Evolutionary conservation across 2,797 vertebrate species (phyloP).

Genomic region (Sylvilagus floridanus): DNA sequence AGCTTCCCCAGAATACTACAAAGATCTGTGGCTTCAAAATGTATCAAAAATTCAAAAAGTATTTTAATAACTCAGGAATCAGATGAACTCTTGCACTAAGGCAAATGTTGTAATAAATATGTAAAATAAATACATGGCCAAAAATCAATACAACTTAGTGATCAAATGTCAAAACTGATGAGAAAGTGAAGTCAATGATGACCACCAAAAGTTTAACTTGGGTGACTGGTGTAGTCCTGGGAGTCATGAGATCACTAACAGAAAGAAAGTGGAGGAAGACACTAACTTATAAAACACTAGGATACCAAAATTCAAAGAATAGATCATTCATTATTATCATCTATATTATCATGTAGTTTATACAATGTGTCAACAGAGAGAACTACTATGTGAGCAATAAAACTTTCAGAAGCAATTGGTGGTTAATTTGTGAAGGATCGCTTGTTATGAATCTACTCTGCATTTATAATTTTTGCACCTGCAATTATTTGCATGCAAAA

Average conservation of each 20-base stretch:
- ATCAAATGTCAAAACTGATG: not conserved
- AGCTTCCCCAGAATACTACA: not conserved
- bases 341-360: not conserved
- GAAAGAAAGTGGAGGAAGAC: not conserved
- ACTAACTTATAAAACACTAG: not conserved
- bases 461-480: slow-evolving; percentile 74
- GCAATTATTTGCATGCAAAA: slow-evolving; percentile 73
- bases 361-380: slow-evolving; percentile 36
- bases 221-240: not conserved
- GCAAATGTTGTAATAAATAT: not conserved
- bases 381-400: slow-evolving; percentile 38
- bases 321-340: slow-evolving; percentile 16
- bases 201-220: not conserved
- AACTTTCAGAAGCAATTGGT: slow-evolving; percentile 58
- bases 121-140: not conserved
- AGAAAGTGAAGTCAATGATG: not conserved
- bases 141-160: not conserved
- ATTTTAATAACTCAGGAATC: not conserved
- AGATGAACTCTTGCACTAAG: not conserved
- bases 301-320: not conserved
- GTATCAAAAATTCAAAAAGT: not conserved
- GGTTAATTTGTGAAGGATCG: slow-evolving; percentile 59
- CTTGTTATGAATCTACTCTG: slow-evolving; percentile 41
- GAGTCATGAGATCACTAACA: not conserved
- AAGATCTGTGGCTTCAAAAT: not conserved